Evolutionary conservation across 92 coral and sea anemone genomes (phyloP).

Genomic region (Phenganax subtilis): DNA sequence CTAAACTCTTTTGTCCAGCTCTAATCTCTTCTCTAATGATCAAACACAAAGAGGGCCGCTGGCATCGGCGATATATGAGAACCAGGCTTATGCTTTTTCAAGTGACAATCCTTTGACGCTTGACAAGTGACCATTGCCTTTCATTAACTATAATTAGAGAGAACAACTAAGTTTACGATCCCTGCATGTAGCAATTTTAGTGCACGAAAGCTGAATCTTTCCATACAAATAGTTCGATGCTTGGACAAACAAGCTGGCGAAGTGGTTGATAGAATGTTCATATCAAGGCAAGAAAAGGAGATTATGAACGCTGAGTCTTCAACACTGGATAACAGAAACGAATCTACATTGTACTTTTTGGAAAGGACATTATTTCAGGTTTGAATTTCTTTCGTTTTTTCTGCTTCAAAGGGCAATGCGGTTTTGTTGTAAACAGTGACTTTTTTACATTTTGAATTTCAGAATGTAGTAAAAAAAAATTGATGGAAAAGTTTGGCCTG

Average conservation of each 20-base stretch:
- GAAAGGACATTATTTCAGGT: conserved; percentile 25
- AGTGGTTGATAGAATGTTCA: conserved; percentile 19
- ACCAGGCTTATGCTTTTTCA: neutral
- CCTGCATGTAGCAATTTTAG: neutral
- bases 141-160: no score
- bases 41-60: no score
- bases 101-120: neutral
- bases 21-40: no score
- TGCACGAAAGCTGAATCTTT: neutral
- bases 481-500: no score
- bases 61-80: neutral
- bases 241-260: conserved; percentile 38
- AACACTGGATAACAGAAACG: neutral
- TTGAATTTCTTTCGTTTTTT: neutral
- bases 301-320: neutral
- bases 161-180: no score
- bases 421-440: neutral
- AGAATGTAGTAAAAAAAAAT: no score
- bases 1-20: no score
- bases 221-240: conserved; percentile 5
- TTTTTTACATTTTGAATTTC: no score
- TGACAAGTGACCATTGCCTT: no score
- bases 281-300: neutral
- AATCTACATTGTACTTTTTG: conserved; percentile 4
- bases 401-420: neutral